phyloP scores from a whole-genome alignment of 2,888 invertebrate species.

The Xestia xanthographa region DNA sequence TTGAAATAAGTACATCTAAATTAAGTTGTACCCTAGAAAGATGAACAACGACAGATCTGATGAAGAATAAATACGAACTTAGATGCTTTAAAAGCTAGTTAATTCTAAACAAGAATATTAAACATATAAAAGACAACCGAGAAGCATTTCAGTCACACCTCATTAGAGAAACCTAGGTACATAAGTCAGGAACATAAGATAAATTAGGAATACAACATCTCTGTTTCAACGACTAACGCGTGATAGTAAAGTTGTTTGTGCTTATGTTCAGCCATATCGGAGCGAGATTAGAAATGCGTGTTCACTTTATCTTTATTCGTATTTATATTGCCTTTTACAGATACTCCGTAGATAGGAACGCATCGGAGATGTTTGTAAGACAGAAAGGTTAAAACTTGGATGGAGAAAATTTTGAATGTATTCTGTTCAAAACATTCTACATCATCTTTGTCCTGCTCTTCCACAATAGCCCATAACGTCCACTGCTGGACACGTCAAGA shows the following conservation, averaged over 20 bases:
- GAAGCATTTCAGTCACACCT: slow-evolving; percentile 68
- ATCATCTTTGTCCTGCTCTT: no score
- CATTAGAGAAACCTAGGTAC: slow-evolving; percentile 58
- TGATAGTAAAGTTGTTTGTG: slow-evolving; percentile 51
- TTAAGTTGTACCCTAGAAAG: background rate
- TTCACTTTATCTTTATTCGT: slow-evolving; percentile 59
- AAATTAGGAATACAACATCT: slow-evolving; percentile 60
- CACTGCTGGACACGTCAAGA: no score
- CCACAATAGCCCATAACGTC: no score
- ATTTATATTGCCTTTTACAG: slow-evolving; percentile 60
- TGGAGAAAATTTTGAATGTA: background rate
- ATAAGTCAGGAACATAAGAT: slow-evolving; percentile 47
- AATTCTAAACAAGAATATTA: slow-evolving; percentile 57
- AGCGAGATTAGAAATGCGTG: slow-evolving; percentile 65
- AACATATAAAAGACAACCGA: slow-evolving; percentile 48
- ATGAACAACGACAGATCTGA: background rate
- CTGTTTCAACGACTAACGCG: slow-evolving; percentile 40
- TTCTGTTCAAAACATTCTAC: background rate
- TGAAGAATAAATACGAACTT: background rate
- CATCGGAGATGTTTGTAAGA: slow-evolving; percentile 41
- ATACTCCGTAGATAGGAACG: slow-evolving; percentile 53
- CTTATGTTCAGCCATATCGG: slow-evolving; percentile 51
- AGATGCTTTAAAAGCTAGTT: slow-evolving; percentile 12
- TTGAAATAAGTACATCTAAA: no score
- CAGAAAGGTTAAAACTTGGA: slow-evolving; percentile 25